These are phyloP conservation scores for Acanthiza pusilla DNA, from an alignment of 2,797 vertebrate genomes.

Conservation along the genomic window DNA sequence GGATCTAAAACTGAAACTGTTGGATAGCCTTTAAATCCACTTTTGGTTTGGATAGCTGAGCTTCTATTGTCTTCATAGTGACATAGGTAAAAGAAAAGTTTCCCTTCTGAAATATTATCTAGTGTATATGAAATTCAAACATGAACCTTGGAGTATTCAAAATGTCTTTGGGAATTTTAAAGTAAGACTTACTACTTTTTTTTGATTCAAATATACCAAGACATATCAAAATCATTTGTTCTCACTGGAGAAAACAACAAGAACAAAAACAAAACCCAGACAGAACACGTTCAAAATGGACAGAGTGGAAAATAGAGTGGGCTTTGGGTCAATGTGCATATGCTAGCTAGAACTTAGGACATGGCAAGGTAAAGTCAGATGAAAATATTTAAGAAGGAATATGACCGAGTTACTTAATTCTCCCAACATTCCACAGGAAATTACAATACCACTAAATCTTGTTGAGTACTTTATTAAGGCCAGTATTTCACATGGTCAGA, in stretches of 20 bases:
- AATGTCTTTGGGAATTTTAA: neutral
- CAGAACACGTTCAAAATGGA: neutral
- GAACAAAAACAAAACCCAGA: fast-evolving
- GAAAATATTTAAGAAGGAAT: neutral
- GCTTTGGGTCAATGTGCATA: neutral
- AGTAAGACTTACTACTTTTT: neutral
- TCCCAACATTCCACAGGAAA: neutral
- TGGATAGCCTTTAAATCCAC: conserved; percentile 48
- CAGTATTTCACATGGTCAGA: neutral
- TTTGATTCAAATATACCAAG: neutral
- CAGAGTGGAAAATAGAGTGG: neutral
- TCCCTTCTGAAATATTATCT: neutral
- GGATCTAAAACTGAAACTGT: conserved; percentile 23
- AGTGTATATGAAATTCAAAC: neutral
- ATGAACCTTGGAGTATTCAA: neutral
- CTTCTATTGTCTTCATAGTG: neutral
- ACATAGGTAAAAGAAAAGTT: neutral
- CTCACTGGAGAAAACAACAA: neutral
- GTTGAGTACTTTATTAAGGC: neutral
- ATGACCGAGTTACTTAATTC: neutral
- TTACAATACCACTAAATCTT: neutral
- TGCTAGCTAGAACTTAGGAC: neutral
- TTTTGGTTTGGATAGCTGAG: neutral
- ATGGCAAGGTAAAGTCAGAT: neutral
- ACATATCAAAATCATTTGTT: neutral